Evolutionary conservation across 2,797 vertebrate genomes (phyloP).

Genomic region (Silurus lanzhouensis): DNA sequence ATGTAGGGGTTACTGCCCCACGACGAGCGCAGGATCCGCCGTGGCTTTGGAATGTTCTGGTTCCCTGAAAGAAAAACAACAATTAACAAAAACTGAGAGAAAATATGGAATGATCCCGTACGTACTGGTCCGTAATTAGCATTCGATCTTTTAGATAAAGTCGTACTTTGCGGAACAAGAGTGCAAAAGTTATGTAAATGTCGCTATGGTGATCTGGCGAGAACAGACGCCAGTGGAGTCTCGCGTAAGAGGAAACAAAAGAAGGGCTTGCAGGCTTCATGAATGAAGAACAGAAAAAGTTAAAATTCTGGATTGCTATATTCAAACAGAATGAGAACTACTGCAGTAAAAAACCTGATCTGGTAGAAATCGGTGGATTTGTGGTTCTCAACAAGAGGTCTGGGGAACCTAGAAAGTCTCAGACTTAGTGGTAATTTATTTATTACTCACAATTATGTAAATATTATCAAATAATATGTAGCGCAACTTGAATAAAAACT

Average conservation of each 20-base stretch:
- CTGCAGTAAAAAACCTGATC: background rate
- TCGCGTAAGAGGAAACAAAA: background rate
- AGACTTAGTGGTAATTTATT: background rate
- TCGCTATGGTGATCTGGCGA: constrained; percentile 5
- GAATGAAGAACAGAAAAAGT: background rate
- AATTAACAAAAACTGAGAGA: background rate
- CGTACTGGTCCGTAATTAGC: background rate
- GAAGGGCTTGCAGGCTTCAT: too few relatives aligned
- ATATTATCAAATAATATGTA: background rate
- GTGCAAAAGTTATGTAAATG: background rate
- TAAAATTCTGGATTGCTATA: background rate
- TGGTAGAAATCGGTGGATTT: background rate
- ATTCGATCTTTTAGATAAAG: background rate
- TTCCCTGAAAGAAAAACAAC: constrained; percentile 81
- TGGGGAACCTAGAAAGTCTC: background rate
- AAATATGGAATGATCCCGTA: background rate
- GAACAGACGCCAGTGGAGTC: background rate
- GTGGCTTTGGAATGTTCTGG: constrained; percentile 96
- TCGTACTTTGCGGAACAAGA: background rate
- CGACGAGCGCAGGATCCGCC: constrained; percentile 90
- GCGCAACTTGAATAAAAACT: background rate
- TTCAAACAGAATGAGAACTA: background rate
- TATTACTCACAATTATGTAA: background rate
- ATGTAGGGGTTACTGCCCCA: constrained; percentile 97
- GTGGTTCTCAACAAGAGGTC: background rate